Evolutionary conservation across 2,888 invertebrate genomes (phyloP), one percentile per base, ranked within the genome.

Genomic region (Antheraea assamensis): DNA sequence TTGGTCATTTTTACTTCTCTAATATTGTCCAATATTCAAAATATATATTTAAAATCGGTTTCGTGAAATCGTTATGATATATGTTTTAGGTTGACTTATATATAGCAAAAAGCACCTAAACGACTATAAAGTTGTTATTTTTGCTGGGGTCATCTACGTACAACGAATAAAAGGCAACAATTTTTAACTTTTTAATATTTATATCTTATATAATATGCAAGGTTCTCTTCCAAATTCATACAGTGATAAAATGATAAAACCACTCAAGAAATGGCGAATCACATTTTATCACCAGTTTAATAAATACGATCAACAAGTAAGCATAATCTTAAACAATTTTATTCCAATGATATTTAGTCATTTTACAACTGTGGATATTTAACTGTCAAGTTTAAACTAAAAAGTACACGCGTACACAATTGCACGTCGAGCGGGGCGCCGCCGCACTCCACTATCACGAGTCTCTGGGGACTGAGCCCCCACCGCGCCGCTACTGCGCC

Each of bases 121-220:
- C 42, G 13, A 13, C 42, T 58, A 58, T 0, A 24, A 10, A n/a
- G 24, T 24, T 58, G 2, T 15, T 13, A 61, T 61, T 15, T 0
- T 27, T 61, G 27, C 13, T 61, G 61, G 61, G 61, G 15, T 27
- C 8, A 24, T 17, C 21, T 19, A 35, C 35, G 35, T 68, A 68
- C 35, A 68, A 68, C 68, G 35, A 83, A 81, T 86, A 87, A 87
- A 76, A 71, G 78, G 76, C 31, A 75, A 77, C 73, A 83, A 81
- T 81, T 94, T 92, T 93, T 92, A 94, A 93, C 91, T 92, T 92
- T 93, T 94, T 93, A 93, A 93, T 93, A 93, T 93, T 92, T 93
- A 93, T 94, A 94, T 94, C 94, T 94, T 94, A 94, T 93, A 93
- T 94, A 93, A 93, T 93, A 94, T 93, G 92, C 91, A 92, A 90